phyloP scores from a whole-genome alignment of 2,113 vertebrate species.

The Oncorhynchus clarkii region DNA sequence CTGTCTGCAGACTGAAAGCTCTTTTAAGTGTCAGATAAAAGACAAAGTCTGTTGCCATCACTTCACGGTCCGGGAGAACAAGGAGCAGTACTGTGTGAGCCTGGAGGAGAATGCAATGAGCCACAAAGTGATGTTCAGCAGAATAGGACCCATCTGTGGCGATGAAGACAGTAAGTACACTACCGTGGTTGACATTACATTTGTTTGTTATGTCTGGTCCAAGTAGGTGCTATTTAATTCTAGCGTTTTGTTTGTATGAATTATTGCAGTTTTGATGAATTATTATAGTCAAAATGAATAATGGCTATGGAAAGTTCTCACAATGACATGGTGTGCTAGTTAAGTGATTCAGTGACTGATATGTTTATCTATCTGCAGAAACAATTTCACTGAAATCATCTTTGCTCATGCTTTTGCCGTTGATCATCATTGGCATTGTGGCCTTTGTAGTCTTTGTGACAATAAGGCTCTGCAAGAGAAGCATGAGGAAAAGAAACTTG shows the following conservation, averaged over 20 bases:
- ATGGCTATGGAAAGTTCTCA: too few species aligned
- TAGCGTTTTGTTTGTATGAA: too few species aligned
- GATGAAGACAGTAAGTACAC: accelerated
- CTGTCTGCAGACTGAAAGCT: not conserved
- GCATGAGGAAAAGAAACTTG: not conserved
- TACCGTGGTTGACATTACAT: too few species aligned
- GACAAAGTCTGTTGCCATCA: not conserved
- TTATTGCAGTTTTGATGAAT: not conserved
- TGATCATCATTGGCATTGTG: accelerated
- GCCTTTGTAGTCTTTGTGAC: not conserved
- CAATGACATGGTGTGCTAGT: too few species aligned
- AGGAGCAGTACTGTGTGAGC: slow-evolving; percentile 20
- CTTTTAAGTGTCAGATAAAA: not conserved
- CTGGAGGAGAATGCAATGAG: accelerated
- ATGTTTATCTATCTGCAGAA: not conserved
- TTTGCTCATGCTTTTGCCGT: not conserved
- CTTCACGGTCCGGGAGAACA: accelerated
- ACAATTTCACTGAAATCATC: not conserved
- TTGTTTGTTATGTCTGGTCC: not conserved
- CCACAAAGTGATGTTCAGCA: accelerated
- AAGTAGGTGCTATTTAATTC: not conserved
- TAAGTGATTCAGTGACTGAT: not conserved
- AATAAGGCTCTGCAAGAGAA: not conserved
- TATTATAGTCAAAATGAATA: not conserved
- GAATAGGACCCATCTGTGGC: accelerated